A percentile compares a stretch with the other conserved stretches of the same genome.
Evolutionary conservation across 1,140 invertebrate species (phyloP).

Genomic region (Heliconius melpomene): DNA sequence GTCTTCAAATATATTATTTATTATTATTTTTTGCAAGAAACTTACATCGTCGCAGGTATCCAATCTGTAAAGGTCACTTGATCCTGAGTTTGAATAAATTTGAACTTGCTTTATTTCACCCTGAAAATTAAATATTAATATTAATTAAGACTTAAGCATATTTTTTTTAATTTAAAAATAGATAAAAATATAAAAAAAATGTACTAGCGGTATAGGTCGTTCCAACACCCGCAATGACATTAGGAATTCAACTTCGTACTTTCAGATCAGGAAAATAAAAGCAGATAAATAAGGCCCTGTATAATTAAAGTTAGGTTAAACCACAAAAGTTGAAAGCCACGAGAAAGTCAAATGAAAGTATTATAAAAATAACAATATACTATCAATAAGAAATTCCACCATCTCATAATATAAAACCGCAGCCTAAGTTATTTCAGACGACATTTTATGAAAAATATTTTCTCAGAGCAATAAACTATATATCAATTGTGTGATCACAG

Average conservation of each 20-base stretch:
- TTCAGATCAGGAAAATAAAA: no score
- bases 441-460: slow-evolving; percentile 22
- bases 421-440: not conserved
- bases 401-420: slow-evolving; percentile 4
- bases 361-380: slow-evolving; percentile 9
- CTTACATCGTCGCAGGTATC: slow-evolving; percentile 42
- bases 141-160: no score
- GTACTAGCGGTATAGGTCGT: no score
- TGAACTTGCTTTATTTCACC: slow-evolving; percentile 48
- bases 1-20: no score
- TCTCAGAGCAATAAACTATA: slow-evolving; percentile 14
- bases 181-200: no score
- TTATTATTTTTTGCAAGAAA: slow-evolving; percentile 10
- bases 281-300: no score
- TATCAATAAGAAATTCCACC: slow-evolving; percentile 18
- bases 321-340: not conserved
- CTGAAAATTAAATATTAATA: slow-evolving; percentile 47
- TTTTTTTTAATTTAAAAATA: no score
- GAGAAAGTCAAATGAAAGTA: not conserved
- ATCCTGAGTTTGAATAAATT: slow-evolving; percentile 40
- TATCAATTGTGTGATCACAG: slow-evolving; percentile 13
- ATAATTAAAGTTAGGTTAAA: no score
- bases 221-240: no score
- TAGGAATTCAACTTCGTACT: no score
- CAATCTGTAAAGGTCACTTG: slow-evolving; percentile 20